Conservation (phyloP, 2,113 vertebrate species). For the Nibea albiflora region DNA sequence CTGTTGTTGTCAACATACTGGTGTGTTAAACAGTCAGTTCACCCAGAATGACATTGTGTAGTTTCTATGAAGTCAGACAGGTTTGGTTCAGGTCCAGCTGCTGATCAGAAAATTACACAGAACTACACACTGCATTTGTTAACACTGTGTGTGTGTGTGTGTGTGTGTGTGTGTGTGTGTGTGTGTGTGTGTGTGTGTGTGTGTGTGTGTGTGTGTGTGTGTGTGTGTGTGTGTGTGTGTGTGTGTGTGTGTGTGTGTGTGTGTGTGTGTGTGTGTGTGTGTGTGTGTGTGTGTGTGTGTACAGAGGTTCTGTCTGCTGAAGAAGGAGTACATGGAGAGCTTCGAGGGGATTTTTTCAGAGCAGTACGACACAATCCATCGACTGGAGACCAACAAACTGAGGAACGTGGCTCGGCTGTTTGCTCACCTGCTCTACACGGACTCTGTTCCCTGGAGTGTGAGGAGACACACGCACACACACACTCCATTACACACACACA, state of each 20-base stretch:
- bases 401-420: constrained; percentile 98
- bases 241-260: neutral
- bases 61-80: neutral
- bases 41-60: neutral
- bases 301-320: constrained; percentile 96
- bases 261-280: neutral
- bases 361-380: constrained; percentile 97
- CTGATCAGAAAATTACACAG: too few relatives aligned
- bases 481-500: neutral
- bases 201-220: neutral
- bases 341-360: constrained; percentile 97
- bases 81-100: too few relatives aligned
- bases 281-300: neutral
- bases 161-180: neutral
- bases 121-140: neutral
- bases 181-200: neutral
- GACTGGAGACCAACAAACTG: constrained; percentile 98
- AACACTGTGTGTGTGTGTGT: neutral
- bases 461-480: constrained; percentile 64
- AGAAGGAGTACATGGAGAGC: constrained; percentile 99
- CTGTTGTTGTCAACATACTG: neutral
- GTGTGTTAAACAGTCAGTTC: neutral
- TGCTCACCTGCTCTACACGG: constrained; percentile 96
- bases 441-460: constrained; percentile 98
- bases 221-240: neutral